Evolutionary conservation across 2,797 vertebrate species (phyloP).

Genomic region (Neomorphus geoffroyi): DNA sequence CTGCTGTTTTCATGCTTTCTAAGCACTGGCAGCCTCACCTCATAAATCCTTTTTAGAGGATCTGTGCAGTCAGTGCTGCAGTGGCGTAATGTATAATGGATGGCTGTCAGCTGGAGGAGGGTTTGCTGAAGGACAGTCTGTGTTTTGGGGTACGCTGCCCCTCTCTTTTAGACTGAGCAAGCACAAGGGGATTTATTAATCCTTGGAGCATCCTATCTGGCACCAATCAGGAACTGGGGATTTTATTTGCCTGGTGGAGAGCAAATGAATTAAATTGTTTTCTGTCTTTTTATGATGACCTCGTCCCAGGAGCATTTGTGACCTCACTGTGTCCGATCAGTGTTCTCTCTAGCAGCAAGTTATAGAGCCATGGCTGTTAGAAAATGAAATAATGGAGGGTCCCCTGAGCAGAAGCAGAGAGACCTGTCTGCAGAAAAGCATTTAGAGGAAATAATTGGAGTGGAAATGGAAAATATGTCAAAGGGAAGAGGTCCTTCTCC

Average conservation of each 20-base stretch:
- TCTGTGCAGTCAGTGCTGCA: slow-evolving; percentile 8
- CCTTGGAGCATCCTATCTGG: neutral
- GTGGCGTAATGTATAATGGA: neutral
- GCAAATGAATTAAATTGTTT: neutral
- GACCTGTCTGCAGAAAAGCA: neutral
- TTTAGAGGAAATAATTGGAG: slow-evolving; percentile 45
- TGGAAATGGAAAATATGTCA: slow-evolving; percentile 18
- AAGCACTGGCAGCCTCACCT: neutral
- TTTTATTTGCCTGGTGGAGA: neutral
- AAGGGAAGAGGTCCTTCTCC: slow-evolving; percentile 23
- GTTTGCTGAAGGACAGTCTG: neutral
- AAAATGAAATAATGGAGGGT: slow-evolving; percentile 32
- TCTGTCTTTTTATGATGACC: neutral
- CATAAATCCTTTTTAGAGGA: neutral
- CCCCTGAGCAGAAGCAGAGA: slow-evolving; percentile 1
- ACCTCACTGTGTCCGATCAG: neutral
- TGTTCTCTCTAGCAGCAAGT: slow-evolving; percentile 2
- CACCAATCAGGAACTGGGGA: neutral
- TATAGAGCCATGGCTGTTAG: neutral
- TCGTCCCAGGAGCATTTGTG: neutral
- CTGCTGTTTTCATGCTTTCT: slow-evolving; percentile 2
- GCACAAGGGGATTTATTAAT: neutral
- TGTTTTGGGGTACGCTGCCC: neutral
- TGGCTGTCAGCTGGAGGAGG: neutral
- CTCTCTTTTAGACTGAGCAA: neutral